These are phyloP conservation scores for Pseudorasbora parva DNA, from an alignment of 2,113 vertebrate genomes.

Conservation along the genomic window DNA sequence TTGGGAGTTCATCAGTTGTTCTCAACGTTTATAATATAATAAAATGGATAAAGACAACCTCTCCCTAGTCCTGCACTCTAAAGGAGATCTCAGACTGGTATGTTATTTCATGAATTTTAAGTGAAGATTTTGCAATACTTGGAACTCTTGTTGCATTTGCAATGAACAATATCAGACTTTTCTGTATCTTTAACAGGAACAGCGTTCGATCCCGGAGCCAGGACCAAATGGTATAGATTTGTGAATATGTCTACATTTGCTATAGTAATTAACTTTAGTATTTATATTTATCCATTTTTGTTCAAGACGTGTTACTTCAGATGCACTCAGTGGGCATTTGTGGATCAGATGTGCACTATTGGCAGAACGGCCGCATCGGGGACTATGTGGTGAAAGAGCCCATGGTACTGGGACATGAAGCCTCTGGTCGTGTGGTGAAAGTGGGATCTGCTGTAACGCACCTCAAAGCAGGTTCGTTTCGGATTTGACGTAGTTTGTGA, in stretches of 20 bases:
- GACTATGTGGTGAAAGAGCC: slow-evolving; percentile 86
- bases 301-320: slow-evolving; percentile 87
- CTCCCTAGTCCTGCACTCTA: slow-evolving; percentile 71
- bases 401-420: slow-evolving; percentile 94
- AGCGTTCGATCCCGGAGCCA: slow-evolving; percentile 74
- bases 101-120: not conserved
- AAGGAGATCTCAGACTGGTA: slow-evolving; percentile 78
- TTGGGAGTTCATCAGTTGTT: not conserved
- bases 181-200: slow-evolving; percentile 68
- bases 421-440: slow-evolving; percentile 86
- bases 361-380: slow-evolving; percentile 89
- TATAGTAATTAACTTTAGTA: not conserved
- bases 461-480: slow-evolving; percentile 79
- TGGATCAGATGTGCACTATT: slow-evolving; percentile 94
- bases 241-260: not conserved
- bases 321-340: slow-evolving; percentile 99
- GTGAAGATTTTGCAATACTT: not conserved
- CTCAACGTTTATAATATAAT: not conserved
- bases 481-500: not conserved
- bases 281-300: slow-evolving; percentile 24
- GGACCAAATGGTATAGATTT: slow-evolving; percentile 71
- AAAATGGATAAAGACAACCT: slow-evolving; percentile 76
- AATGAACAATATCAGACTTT: slow-evolving; percentile 1
- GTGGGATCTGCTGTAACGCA: slow-evolving; percentile 86
- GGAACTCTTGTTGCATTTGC: not conserved